phyloP scores from a whole-genome alignment of 2,888 invertebrate genomes.

The Mesorhabditis belari region DNA sequence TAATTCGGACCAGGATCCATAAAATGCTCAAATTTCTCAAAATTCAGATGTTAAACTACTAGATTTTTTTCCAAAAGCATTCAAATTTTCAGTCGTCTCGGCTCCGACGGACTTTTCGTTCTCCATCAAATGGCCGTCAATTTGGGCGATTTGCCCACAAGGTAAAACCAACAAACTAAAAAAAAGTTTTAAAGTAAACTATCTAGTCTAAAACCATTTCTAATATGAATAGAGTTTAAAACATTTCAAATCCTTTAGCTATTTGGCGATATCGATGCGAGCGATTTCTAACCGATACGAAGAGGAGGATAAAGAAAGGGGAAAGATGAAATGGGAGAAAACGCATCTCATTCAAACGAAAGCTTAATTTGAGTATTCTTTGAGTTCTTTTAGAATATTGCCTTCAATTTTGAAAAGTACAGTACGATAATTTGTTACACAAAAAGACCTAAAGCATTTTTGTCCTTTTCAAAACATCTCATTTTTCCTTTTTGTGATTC shows the following conservation, averaged over 20 bases:
- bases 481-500: no score
- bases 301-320: neutral
- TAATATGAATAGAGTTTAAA: neutral
- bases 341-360: neutral
- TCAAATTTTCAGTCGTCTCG: conserved; percentile 22
- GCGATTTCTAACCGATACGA: conserved; percentile 17
- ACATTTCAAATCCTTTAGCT: conserved; percentile 18
- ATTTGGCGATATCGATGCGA: conserved; percentile 43
- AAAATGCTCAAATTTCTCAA: no score
- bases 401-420: no score
- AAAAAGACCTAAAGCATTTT: no score
- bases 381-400: no score
- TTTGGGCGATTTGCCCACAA: conserved; percentile 49
- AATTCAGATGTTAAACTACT: no score
- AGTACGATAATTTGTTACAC: no score
- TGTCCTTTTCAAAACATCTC: no score
- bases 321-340: neutral
- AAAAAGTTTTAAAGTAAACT: conserved; percentile 5
- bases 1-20: no score
- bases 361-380: neutral
- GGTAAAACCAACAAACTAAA: conserved; percentile 15
- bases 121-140: conserved; percentile 48
- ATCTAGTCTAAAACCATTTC: no score
- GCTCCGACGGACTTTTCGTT: conserved; percentile 46
- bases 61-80: no score